Evolutionary conservation across 2,888 invertebrate species (phyloP).

Genomic region (Nomada ruficornis): DNA sequence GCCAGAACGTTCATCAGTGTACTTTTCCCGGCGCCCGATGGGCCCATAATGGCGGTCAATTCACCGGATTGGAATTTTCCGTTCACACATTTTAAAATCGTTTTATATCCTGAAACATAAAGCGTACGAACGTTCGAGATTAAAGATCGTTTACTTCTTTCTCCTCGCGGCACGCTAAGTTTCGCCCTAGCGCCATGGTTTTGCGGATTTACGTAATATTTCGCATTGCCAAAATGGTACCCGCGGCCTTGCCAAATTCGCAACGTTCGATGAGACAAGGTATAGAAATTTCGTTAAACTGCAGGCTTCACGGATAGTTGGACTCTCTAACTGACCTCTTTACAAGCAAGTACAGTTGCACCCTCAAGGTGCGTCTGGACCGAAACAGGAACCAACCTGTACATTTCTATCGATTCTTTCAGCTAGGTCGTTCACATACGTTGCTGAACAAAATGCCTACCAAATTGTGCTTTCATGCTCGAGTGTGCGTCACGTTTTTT

Average conservation of each 20-base stretch:
- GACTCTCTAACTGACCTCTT: conserved; percentile 62
- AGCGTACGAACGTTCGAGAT: not conserved
- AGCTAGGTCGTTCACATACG: conserved; percentile 76
- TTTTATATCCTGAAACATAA: conserved; percentile 88
- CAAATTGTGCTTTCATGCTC: not conserved
- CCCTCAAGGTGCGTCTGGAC: conserved; percentile 68
- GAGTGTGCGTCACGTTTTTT: not conserved
- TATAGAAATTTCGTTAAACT: conserved; percentile 23
- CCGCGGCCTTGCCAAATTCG: conserved; percentile 45
- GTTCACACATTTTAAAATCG: conserved; percentile 94
- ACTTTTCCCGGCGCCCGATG: conserved; percentile 93
- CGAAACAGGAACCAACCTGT: conserved; percentile 70
- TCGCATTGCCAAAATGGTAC: conserved; percentile 46
- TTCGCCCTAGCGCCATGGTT: not conserved
- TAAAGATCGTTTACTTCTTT: not conserved
- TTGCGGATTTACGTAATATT: conserved; percentile 22
- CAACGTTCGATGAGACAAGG: conserved; percentile 14
- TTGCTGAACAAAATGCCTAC: conserved; percentile 46
- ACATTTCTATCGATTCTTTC: conserved; percentile 80
- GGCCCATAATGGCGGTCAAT: conserved; percentile 98
- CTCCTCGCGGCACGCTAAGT: not conserved
- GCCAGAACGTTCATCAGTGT: conserved; percentile 95
- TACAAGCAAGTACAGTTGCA: conserved; percentile 61
- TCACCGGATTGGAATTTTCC: conserved; percentile 96
- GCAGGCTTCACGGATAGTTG: conserved; percentile 18